Evolutionary conservation across 1,140 invertebrate species (phyloP).

Genomic region (Brachionus koreanus): DNA sequence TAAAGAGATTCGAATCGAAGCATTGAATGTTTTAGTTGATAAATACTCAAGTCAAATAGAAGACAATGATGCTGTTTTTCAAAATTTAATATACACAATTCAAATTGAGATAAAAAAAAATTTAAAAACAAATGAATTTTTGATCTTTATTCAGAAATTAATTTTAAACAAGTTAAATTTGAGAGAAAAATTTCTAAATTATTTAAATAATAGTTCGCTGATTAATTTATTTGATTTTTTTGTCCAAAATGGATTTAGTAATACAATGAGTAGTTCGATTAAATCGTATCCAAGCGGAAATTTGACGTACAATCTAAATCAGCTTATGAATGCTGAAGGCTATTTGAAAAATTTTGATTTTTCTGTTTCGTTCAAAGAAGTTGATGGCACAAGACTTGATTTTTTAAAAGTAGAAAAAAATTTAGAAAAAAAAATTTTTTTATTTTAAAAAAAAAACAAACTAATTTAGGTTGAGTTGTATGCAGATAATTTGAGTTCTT

Average conservation of each 20-base stretch:
- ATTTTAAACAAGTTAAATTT: background rate
- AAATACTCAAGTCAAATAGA: background rate
- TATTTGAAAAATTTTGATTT: slow-evolving; percentile 16
- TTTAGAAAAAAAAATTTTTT: background rate
- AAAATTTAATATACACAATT: background rate
- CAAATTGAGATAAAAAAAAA: background rate
- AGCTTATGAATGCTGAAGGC: background rate
- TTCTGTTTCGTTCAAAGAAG: background rate
- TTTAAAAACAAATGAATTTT: background rate
- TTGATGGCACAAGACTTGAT: background rate
- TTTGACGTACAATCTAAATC: background rate
- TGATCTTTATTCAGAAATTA: background rate
- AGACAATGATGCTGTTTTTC: background rate
- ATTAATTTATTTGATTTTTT: background rate
- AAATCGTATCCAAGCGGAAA: background rate
- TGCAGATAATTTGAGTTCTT: background rate
- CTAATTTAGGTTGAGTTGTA: background rate
- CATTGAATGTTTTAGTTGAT: background rate
- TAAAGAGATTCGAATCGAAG: background rate
- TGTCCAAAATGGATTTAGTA: background rate
- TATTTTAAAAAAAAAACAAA: background rate
- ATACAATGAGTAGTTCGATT: background rate
- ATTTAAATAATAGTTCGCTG: background rate
- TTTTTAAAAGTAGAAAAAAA: slow-evolving; percentile 2
- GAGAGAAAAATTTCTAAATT: background rate